Evolutionary conservation across 2,113 vertebrate species (phyloP).

Genomic region (Saimiri boliviensis): DNA sequence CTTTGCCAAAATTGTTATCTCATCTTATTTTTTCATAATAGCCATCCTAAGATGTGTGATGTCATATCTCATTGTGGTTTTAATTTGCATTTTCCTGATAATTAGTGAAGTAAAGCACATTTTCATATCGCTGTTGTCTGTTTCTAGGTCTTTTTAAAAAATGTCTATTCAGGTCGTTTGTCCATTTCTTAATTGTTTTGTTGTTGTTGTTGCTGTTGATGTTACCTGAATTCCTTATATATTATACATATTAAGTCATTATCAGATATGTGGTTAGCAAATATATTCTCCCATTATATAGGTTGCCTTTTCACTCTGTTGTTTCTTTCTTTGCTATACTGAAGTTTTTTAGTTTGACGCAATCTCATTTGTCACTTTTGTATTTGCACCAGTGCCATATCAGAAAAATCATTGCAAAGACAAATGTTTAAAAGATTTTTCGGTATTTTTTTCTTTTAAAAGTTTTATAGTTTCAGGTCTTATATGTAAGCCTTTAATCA

Average conservation of each 20-base stretch:
- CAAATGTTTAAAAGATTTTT: not conserved
- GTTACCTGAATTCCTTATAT: not conserved
- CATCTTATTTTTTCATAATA: not conserved
- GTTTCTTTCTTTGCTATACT: not conserved
- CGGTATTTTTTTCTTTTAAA: not conserved
- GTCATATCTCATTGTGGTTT: not conserved
- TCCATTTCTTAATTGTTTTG: not conserved
- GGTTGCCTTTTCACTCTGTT: not conserved
- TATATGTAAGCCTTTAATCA: not conserved
- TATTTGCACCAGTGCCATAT: not conserved
- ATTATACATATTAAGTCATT: not conserved
- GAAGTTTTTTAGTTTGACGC: not conserved
- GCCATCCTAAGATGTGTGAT: not conserved
- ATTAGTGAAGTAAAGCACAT: not conserved
- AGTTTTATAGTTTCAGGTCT: not conserved
- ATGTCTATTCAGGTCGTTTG: not conserved
- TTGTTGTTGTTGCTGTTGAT: not conserved
- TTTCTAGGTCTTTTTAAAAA: not conserved
- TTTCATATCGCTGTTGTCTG: not conserved
- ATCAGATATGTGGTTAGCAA: not conserved
- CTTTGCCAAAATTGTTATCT: not conserved
- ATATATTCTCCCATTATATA: not conserved
- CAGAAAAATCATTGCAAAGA: not conserved
- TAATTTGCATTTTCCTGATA: not conserved
- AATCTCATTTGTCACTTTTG: not conserved